These are phyloP conservation scores for Phyllopteryx taeniolatus DNA, from an alignment of 2,113 vertebrate species.

Conservation along the genomic window DNA sequence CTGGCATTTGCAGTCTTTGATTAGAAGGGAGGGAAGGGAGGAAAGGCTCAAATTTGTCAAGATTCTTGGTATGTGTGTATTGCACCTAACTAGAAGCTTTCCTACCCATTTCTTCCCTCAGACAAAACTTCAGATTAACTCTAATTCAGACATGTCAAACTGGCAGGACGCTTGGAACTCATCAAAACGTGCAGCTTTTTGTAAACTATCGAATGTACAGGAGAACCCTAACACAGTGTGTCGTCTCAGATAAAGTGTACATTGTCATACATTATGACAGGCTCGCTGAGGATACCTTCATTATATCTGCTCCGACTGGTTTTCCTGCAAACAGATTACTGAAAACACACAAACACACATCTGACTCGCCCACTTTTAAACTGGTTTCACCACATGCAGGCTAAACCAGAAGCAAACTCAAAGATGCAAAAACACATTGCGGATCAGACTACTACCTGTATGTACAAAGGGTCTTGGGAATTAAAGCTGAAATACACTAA, in stretches of 20 bases:
- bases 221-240: not conserved
- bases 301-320: conserved; percentile 22
- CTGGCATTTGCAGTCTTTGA: too few relatives aligned
- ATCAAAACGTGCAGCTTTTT: not conserved
- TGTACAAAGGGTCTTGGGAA: not conserved
- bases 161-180: not conserved
- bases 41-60: not conserved
- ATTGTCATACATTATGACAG: not conserved
- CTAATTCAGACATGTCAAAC: not conserved
- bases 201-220: not conserved
- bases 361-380: conserved; percentile 50
- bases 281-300: conserved; percentile 2
- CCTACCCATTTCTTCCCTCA: not conserved
- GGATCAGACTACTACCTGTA: not conserved
- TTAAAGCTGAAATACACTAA: not conserved
- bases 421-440: conserved; percentile 16
- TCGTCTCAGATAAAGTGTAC: not conserved
- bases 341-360: conserved; percentile 31
- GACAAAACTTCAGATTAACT: not conserved
- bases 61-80: too few relatives aligned
- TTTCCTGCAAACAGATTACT: conserved; percentile 35
- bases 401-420: conserved; percentile 27
- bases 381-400: conserved; percentile 61
- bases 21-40: not conserved
- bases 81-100: too few relatives aligned